These are phyloP conservation scores for Calosoma granatense DNA, from an alignment of 1,140 invertebrate species.

Conservation along the genomic window DNA sequence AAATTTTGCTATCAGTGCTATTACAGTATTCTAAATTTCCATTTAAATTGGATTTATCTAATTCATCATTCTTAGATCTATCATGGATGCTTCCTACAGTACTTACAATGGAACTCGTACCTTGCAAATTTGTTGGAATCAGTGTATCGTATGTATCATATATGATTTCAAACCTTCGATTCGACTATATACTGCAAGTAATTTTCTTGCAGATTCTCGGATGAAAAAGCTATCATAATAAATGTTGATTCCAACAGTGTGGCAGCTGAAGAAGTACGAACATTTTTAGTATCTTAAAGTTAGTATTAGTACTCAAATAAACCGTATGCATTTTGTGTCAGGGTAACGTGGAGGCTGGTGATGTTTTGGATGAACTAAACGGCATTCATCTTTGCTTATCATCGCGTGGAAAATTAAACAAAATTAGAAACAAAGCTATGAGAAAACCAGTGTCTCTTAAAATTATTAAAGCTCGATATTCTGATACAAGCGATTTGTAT, in stretches of 20 bases:
- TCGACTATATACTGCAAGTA: slow-evolving; percentile 3
- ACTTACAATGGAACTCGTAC: slow-evolving; percentile 40
- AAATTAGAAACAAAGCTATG: slow-evolving; percentile 39
- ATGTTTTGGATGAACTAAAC: slow-evolving; percentile 54
- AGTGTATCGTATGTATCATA: slow-evolving; percentile 37
- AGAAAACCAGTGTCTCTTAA: slow-evolving; percentile 40
- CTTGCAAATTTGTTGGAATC: slow-evolving; percentile 43
- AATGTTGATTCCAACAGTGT: slow-evolving; percentile 43
- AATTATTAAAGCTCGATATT: slow-evolving; percentile 44
- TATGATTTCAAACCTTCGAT: slow-evolving; percentile 6
- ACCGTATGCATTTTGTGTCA: slow-evolving; percentile 27
- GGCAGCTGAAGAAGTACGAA: slow-evolving; percentile 47
- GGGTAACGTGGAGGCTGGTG: slow-evolving; percentile 47
- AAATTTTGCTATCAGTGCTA: slow-evolving; percentile 48
- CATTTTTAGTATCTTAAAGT: slow-evolving; percentile 26
- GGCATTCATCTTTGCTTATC: slow-evolving; percentile 37
- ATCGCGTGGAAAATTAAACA: slow-evolving; percentile 38
- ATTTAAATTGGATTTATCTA: slow-evolving; percentile 43
- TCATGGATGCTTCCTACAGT: slow-evolving; percentile 43
- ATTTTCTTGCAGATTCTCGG: slow-evolving; percentile 37
- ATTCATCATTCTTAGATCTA: slow-evolving; percentile 43
- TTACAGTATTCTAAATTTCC: slow-evolving; percentile 41
- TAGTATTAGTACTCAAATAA: not conserved
- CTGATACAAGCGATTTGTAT: slow-evolving; percentile 24
- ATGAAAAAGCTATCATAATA: slow-evolving; percentile 42